phyloP scores from a whole-genome alignment of 2,888 invertebrate species.

The Cheiracanthium punctorium region DNA sequence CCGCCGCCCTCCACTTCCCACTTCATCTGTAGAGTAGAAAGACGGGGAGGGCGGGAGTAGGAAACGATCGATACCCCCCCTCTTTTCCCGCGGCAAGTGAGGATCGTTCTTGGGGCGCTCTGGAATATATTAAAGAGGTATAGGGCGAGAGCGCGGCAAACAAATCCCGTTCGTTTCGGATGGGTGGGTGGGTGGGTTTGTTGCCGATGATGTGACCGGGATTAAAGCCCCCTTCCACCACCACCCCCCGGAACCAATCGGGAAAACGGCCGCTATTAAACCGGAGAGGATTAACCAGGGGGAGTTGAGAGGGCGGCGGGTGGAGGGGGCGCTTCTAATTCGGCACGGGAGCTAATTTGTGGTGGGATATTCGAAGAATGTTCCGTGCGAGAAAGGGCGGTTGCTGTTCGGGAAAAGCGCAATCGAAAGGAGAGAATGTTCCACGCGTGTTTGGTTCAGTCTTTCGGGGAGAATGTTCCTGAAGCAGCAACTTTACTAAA shows the following conservation, averaged over 20 bases:
- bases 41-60: too few species aligned
- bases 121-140: slow-evolving; percentile 54
- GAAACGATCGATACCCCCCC: slow-evolving; percentile 34
- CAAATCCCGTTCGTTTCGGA: slow-evolving; percentile 28
- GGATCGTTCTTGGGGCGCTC: slow-evolving; percentile 29
- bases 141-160: slow-evolving; percentile 37
- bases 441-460: not conserved
- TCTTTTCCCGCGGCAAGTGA: slow-evolving; percentile 20
- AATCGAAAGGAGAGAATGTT: slow-evolving; percentile 6
- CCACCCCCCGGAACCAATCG: slow-evolving; percentile 15
- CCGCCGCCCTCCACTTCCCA: not conserved
- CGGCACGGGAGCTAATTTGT: slow-evolving; percentile 13
- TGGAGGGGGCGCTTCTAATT: not conserved
- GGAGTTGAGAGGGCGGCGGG: not conserved
- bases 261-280: slow-evolving; percentile 17
- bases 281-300: slow-evolving; percentile 13
- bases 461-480: not conserved
- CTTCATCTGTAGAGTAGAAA: not conserved
- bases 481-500: too few species aligned
- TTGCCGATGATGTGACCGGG: slow-evolving; percentile 15
- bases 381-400: not conserved
- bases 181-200: not conserved
- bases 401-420: not conserved
- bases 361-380: slow-evolving; percentile 15
- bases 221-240: not conserved